Evolutionary conservation across 2,113 vertebrate species (phyloP), one percentile per base, ranked within the genome.

Genomic region (Corapipo altera): DNA sequence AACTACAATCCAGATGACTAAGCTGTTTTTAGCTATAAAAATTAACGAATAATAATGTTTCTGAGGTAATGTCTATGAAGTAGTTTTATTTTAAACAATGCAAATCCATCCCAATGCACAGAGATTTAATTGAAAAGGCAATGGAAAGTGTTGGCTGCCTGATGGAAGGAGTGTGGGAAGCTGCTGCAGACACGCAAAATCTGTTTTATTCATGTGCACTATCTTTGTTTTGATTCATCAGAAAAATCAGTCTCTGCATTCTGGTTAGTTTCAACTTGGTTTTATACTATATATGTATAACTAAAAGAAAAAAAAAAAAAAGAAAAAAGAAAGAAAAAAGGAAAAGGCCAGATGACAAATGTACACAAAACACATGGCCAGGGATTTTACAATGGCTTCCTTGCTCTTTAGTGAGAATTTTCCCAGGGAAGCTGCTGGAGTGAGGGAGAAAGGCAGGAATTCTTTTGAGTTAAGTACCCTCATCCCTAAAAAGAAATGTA

Each of bases 291-390:
- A 85, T 80, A 86, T 27, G 12, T 51, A 43, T 70, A 90, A 89
- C 28, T 35, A 10, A 10, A 33, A 84, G 8, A 2, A 14, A 23
- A 76, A 41, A 18, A 41, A 18, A 6, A 30, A n/a, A 33, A 37
- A 39, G 32, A 18, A 17, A 10, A 22, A 11, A 5, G 22, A 48
- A n/a, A 41, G 4, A 16, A 32, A 37, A 75, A 41, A 33, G 6
- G 12, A 74, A 64, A 66, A 74, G 10, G 10, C 48, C 72, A 95
- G 69, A 92, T 89, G 90, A 93, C 54, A 96, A 87, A 70, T 17
- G 43, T 76, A 93, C 76, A 93, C 43, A 87, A 80, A 96, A 91
- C 90, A 96, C 58, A 93, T 59, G 83, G 76, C 80, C 62, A 95
- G 44, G 19, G 43, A 79, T 91, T 93, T 92, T 81, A 87, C 24